Evolutionary conservation across 35 echinoderm and acorn worm genomes (phyloP).

Genomic region (Ophiothrix spiculata): DNA sequence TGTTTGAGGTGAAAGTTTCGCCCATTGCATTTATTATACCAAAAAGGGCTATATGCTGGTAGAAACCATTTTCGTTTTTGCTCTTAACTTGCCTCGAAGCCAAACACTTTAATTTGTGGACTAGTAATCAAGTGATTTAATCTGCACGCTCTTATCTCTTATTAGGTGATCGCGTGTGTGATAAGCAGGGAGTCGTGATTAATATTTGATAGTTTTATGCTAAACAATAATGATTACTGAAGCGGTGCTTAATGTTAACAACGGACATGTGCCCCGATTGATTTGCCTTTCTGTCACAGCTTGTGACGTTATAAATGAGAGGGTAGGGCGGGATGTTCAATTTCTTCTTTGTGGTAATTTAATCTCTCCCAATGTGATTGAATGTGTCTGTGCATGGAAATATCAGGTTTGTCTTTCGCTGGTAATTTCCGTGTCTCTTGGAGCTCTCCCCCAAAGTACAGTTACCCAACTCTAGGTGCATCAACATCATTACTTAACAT

Average conservation of each 20-base stretch:
- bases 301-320: not conserved
- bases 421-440: not conserved
- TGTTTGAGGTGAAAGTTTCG: no score
- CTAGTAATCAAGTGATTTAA: not conserved
- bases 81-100: no score
- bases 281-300: not conserved
- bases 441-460: constrained; percentile 10
- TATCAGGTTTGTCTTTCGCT: not conserved
- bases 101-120: not conserved
- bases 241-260: not conserved
- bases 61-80: no score
- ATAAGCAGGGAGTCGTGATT: not conserved
- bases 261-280: not conserved
- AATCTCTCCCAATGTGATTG: not conserved
- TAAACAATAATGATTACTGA: constrained; percentile 13
- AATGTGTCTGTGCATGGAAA: not conserved
- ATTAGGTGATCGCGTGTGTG: not conserved
- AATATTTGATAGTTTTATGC: not conserved
- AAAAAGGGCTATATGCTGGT: no score
- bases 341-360: not conserved
- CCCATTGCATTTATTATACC: no score
- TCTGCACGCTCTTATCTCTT: not conserved
- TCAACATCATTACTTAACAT: not conserved
- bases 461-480: not conserved
- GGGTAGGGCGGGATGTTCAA: not conserved